phyloP scores from a whole-genome alignment of 2,113 vertebrate genomes.

The Dasyprocta punctata region DNA sequence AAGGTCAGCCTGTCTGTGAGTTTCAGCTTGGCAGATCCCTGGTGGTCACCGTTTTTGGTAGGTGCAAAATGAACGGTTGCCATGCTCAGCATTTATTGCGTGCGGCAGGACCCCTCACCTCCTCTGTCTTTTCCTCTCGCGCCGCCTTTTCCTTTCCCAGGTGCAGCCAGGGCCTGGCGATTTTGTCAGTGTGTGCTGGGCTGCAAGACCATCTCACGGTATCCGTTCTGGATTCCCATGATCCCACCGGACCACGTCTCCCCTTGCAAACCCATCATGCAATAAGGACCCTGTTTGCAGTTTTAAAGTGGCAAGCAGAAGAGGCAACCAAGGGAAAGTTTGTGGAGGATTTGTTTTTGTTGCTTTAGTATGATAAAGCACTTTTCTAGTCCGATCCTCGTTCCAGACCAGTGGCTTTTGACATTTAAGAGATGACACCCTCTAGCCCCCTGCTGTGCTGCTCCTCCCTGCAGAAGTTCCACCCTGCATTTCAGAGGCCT shows the following conservation, averaged over 20 bases:
- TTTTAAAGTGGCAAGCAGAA: background rate
- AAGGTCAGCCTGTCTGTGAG: background rate
- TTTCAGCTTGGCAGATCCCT: background rate
- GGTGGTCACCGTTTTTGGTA: background rate
- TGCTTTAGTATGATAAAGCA: background rate
- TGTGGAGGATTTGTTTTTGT: background rate
- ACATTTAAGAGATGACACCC: constrained; percentile 17
- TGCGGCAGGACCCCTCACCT: background rate
- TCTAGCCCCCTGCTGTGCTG: background rate
- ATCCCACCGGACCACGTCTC: background rate
- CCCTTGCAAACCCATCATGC: background rate
- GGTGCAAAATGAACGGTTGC: background rate
- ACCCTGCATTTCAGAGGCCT: constrained; percentile 41
- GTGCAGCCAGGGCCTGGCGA: background rate
- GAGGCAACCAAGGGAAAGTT: background rate
- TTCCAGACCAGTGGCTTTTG: background rate
- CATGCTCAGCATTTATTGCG: background rate
- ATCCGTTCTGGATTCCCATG: background rate
- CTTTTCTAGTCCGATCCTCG: background rate
- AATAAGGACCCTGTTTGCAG: background rate
- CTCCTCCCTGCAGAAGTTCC: constrained; percentile 9
- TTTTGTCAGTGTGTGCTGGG: background rate
- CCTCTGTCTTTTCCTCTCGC: background rate
- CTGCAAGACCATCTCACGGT: rapidly evolving
- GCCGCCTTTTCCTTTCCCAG: background rate